Base-by-base conservation (phyloP, 2,113 vertebrate genomes). In the Dasyprocta punctata region DNA sequence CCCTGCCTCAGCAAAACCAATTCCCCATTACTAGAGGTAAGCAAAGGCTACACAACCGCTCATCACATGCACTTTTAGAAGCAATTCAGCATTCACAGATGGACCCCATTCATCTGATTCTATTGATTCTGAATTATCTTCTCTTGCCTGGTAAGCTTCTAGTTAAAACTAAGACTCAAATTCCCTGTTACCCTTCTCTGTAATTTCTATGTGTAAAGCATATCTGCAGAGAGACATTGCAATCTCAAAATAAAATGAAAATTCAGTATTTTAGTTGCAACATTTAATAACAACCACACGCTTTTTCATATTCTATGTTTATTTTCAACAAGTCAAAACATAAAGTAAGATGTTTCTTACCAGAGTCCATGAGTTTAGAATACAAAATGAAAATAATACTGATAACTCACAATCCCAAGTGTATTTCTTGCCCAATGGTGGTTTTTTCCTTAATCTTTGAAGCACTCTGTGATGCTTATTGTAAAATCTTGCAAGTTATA, bases 401-500 rank as follows among this genome's bases (percentile, higher is more conserved):
- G 77, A 11, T 67, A 58, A 16, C 20, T 95, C 60, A 38, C 14
- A 88, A 86, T 89, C 24, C 36, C 16, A 49, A 54, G 17, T 30
- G 7, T 60, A 3, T 65, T 89, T 94, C 71, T 89, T 89, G 52
- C 49, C 17, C 17, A 47, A 1, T 5, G 17, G 28, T 13, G 7
- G 13, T 33, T 44, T 61, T 73, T 94, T 78, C 82, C n/a, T 88
- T 78, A 30, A 83, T 86, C 60, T 93, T 83, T 71, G 19, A 93
- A 60, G 33, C 28, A 58, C 33, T 69, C 67, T 92, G 49, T 80
- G 85, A 56, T 38, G 5, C 47, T 89, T 69, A 93, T 65, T 86
- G 85, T 86, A 82, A 95, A 93, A 84, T 10, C 44, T 84, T 86
- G 41, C 13, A 89, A 38, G 77, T 58, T 94, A 75, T 87, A 65